These are phyloP conservation scores for Teleiodes luculella DNA, from an alignment of 2,888 invertebrate genomes.

Conservation along the genomic window DNA sequence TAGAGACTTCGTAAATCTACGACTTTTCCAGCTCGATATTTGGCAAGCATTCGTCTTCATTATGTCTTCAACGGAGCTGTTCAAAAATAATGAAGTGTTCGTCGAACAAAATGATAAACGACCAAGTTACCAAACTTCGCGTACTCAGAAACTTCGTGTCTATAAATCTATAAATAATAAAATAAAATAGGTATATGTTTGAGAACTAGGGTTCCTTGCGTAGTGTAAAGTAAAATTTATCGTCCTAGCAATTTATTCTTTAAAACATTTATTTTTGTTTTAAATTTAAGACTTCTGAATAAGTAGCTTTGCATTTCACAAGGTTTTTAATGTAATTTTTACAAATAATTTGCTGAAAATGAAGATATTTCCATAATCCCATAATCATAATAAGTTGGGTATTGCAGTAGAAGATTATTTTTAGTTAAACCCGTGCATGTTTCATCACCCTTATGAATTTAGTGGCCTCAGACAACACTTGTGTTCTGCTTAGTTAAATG, in stretches of 20 bases:
- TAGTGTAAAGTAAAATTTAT: background rate
- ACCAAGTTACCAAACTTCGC: background rate
- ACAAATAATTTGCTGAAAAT: no score
- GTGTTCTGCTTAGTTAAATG: no score
- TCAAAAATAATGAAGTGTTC: background rate
- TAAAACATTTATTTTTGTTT: background rate
- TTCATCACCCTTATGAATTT: no score
- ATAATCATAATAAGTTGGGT: no score
- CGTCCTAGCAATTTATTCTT: background rate
- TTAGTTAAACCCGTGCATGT: no score
- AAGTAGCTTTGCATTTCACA: no score
- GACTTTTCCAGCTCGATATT: no score
- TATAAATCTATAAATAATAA: background rate
- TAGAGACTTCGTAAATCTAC: no score
- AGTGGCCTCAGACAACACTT: no score
- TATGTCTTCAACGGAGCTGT: background rate
- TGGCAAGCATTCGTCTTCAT: background rate
- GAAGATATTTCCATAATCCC: no score
- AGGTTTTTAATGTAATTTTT: no score
- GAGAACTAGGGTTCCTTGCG: background rate
- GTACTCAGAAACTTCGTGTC: background rate
- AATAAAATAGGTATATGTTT: background rate
- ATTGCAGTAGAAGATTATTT: no score
- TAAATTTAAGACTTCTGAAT: background rate
- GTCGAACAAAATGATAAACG: slow-evolving; percentile 2